Percentiles rank a stretch among this genome's conserved stretches.
phyloP scores from a whole-genome alignment of 2,113 vertebrate species.

The Ameiurus melas region DNA sequence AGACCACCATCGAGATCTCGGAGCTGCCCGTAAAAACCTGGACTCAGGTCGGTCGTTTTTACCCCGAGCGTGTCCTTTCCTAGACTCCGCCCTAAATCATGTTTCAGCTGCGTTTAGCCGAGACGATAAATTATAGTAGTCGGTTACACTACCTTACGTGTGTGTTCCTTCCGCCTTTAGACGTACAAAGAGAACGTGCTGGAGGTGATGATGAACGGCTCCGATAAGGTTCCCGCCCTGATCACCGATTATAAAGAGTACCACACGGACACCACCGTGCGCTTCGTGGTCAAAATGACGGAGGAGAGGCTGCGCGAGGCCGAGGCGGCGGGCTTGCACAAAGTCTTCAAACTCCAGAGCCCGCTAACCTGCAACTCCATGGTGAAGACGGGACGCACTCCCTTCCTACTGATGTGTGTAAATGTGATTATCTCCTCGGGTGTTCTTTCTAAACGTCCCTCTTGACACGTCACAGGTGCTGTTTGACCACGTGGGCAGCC shows the following conservation, averaged over 20 bases:
- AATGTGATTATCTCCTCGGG: not conserved
- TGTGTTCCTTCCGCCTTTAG: slow-evolving; percentile 61
- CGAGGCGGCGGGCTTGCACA: slow-evolving; percentile 86
- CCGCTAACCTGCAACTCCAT: slow-evolving; percentile 88
- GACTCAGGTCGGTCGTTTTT: slow-evolving; percentile 82
- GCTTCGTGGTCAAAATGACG: slow-evolving; percentile 89
- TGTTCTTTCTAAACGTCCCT: no score
- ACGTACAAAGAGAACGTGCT: slow-evolving; percentile 93
- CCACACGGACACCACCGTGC: slow-evolving; percentile 94
- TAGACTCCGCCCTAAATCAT: no score
- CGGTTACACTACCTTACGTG: no score
- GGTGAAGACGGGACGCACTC: slow-evolving; percentile 6
- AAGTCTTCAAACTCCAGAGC: slow-evolving; percentile 94
- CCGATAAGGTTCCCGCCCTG: slow-evolving; percentile 88
- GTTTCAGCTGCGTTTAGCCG: no score
- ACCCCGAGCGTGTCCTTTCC: no score
- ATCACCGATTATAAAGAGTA: slow-evolving; percentile 96
- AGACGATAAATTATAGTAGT: no score
- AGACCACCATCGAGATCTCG: slow-evolving; percentile 96
- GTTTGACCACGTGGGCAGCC: slow-evolving; percentile 92
- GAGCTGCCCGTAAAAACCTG: slow-evolving; percentile 92
- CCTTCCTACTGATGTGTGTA: not conserved
- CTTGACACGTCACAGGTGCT: slow-evolving; percentile 78
- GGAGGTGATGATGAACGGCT: slow-evolving; percentile 92
- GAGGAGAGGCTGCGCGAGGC: slow-evolving; percentile 84